phyloP scores from a whole-genome alignment of 1,140 invertebrate species.

The Trachymyrmex cornetzi region DNA sequence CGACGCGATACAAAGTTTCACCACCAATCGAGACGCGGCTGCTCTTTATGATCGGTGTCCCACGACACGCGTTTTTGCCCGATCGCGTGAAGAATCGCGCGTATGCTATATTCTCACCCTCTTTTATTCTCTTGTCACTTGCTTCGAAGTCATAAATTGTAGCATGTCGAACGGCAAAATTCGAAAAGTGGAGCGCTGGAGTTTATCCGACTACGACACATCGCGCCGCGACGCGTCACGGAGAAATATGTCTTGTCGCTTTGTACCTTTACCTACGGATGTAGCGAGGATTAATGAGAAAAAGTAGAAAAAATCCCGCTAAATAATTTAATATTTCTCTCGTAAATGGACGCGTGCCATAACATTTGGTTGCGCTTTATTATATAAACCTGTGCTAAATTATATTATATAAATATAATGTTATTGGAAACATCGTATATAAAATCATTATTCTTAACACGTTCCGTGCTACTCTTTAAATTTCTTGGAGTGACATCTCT shows the following conservation, averaged over 20 bases:
- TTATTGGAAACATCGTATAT: background rate
- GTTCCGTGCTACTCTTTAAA: no score
- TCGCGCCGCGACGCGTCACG: background rate
- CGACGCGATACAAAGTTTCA: slow-evolving; percentile 33
- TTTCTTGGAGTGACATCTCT: no score
- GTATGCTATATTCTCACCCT: background rate
- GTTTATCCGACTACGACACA: slow-evolving; percentile 54
- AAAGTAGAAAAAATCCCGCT: background rate
- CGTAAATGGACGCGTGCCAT: background rate
- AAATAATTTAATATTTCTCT: background rate
- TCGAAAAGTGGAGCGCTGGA: slow-evolving; percentile 3
- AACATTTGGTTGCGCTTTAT: slow-evolving; percentile 9
- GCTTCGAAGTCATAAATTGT: slow-evolving; percentile 56
- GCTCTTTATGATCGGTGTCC: slow-evolving; percentile 46
- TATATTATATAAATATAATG: background rate
- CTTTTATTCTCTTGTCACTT: slow-evolving; percentile 50
- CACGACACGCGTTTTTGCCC: slow-evolving; percentile 1
- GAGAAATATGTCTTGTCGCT: slow-evolving; percentile 19
- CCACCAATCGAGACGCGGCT: slow-evolving; percentile 25
- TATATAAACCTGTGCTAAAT: background rate
- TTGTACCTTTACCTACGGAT: background rate
- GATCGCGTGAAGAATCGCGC: slow-evolving; percentile 10
- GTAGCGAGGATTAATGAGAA: background rate
- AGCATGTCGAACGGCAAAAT: slow-evolving; percentile 38
- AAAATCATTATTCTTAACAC: no score